A percentile compares a stretch with the other conserved stretches of the same genome.
phyloP scores from a whole-genome alignment of 2,113 vertebrate genomes.

The Himantopus leucocephalus region DNA sequence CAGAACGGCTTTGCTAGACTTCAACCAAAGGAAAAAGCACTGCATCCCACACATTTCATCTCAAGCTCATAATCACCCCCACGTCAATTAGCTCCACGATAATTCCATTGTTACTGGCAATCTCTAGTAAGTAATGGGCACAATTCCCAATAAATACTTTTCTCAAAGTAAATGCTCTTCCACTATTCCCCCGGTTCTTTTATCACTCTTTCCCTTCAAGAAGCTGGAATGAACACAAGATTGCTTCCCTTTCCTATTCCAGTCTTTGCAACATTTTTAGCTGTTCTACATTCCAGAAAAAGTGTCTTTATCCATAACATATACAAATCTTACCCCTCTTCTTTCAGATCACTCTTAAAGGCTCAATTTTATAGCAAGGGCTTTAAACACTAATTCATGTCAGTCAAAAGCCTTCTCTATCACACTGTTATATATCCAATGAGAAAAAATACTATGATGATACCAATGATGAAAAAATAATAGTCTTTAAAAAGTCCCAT shows the following conservation, averaged over 20 bases:
- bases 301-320: background rate
- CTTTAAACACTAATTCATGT: too few relatives aligned
- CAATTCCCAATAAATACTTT: background rate
- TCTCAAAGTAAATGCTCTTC: background rate
- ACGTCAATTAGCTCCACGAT: background rate
- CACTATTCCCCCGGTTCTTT: background rate
- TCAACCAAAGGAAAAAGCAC: background rate
- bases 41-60: background rate
- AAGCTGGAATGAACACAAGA: background rate
- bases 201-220: background rate
- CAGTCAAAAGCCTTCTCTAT: too few relatives aligned
- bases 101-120: background rate
- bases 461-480: too few relatives aligned
- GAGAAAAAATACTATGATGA: too few relatives aligned
- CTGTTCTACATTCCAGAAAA: background rate
- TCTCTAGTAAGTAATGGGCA: accelerated
- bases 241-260: background rate
- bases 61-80: background rate
- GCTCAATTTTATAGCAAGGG: too few relatives aligned
- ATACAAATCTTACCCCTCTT: background rate
- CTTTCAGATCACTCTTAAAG: background rate
- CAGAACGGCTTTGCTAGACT: background rate
- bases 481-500: too few relatives aligned
- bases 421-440: too few relatives aligned
- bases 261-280: background rate